A percentile compares a stretch with the other conserved stretches of the same genome.
Evolutionary conservation across 1,140 invertebrate species (phyloP).

Genomic region (Nilaparvata lugens): DNA sequence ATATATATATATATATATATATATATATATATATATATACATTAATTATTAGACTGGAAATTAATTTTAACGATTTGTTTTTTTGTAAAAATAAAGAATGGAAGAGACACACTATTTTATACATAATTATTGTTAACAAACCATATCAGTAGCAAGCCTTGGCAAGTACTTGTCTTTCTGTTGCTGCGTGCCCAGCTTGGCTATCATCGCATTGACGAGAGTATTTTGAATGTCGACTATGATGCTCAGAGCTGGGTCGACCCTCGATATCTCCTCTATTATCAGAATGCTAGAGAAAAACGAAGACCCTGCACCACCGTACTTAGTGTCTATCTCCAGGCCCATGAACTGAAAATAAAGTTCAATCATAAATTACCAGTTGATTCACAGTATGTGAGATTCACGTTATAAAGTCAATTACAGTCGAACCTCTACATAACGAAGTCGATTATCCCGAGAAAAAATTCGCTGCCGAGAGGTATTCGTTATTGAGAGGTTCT

Average conservation of each 20-base stretch:
- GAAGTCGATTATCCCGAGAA: too few species aligned
- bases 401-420: neutral
- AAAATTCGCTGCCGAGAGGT: too few species aligned
- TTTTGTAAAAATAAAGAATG: too few species aligned
- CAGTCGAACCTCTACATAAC: too few species aligned
- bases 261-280: conserved; percentile 90
- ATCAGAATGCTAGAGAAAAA: conserved; percentile 84
- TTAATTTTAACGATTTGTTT: too few species aligned
- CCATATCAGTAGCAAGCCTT: conserved; percentile 62
- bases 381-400: neutral
- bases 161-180: conserved; percentile 85
- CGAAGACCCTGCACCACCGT: conserved; percentile 77
- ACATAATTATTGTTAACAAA: conserved; percentile 33
- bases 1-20: too few species aligned
- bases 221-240: conserved; percentile 93
- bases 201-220: conserved; percentile 77
- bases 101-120: too few species aligned
- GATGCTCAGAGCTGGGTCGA: conserved; percentile 81
- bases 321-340: conserved; percentile 77
- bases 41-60: too few species aligned
- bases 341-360: conserved; percentile 60
- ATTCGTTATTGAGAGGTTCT: too few species aligned
- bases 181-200: conserved; percentile 69
- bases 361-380: neutral
- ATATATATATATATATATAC: too few species aligned